Percentiles rank a stretch among this genome's conserved stretches.
phyloP scores from a whole-genome alignment of 92 coral and sea anemone species.

The Phenganax subtilis region DNA sequence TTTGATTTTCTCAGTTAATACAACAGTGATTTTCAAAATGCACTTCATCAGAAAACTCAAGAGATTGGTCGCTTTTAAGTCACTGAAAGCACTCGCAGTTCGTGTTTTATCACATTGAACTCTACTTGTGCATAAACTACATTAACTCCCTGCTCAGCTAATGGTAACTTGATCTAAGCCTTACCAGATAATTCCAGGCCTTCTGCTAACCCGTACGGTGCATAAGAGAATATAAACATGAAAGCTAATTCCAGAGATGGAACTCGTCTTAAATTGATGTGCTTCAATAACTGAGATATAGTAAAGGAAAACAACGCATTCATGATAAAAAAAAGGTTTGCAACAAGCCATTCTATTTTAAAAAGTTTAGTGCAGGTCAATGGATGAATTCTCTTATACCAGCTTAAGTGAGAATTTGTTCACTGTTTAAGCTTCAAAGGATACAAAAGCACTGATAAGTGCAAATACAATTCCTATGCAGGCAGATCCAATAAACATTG shows the following conservation, averaged over 20 bases:
- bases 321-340: not conserved
- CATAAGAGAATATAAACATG: conserved; percentile 88
- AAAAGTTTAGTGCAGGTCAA: not conserved
- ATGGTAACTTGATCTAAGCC: not conserved
- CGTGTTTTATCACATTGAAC: too few species aligned
- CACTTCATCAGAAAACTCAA: too few species aligned
- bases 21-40: too few species aligned
- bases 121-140: not conserved
- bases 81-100: too few species aligned
- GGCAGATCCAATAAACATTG: conserved; percentile 95
- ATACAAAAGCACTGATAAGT: conserved; percentile 88
- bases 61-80: too few species aligned
- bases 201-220: conserved; percentile 96
- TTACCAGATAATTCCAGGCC: conserved; percentile 92
- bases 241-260: conserved; percentile 93
- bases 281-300: conserved; percentile 66
- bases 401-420: not conserved
- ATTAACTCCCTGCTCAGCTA: not conserved
- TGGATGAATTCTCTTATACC: not conserved
- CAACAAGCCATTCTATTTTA: not conserved
- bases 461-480: conserved; percentile 91
- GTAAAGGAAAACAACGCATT: conserved; percentile 47
- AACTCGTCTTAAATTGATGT: conserved; percentile 78
- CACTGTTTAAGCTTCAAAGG: conserved; percentile 45
- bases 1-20: too few species aligned